Base-by-base conservation (phyloP, 2,113 vertebrate species). In the Sinocyclocheilus anophthalmus region DNA sequence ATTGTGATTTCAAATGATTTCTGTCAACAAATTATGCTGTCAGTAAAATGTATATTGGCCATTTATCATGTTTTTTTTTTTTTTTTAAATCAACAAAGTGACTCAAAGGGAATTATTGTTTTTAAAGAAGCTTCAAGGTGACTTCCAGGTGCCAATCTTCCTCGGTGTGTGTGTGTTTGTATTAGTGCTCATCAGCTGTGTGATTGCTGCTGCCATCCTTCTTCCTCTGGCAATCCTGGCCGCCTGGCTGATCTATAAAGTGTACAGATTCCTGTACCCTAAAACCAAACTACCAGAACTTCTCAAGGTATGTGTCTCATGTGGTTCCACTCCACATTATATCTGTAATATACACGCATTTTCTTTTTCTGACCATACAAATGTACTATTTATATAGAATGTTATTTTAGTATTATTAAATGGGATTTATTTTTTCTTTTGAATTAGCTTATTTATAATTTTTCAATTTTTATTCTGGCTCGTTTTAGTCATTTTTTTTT, bases 231-330 rank as follows among this genome's bases (percentile, higher is more conserved):
- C 22, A 16, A n/a, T 73, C 22, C 20, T 84, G 48, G 11, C 9
- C 4, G 11, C 69, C 33, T 84, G 50, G 82, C 22, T 75, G 48
- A 42, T 26, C 30, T 73, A 59, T 73, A 84, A 84, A 84, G 33
- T 55, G 30, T 72, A 84, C 50, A 24, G 10, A 33, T 84, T 73
- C 7, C 69, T 84, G 18, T 84, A 84, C 22, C 82, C 82, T 8
- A 39, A 84, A 73, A 84, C 69, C 69, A 72, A 57, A 24, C 22
- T 84, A 57, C 82, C 82, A 42, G 82, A 84, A 39, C 81, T 50
- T 83, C 67, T 73, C 22, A 84, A 42, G 50, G 82, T 84, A 83
- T 57, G 14, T 50, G 7, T 14, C 42, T 20, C 8, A 26, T 20
- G 18, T 33, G 9, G 12, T 78, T 57, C 13, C 48, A 26, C 45